Conservation (phyloP, 2,113 vertebrate species). For the Oostethus manadensis region DNA sequence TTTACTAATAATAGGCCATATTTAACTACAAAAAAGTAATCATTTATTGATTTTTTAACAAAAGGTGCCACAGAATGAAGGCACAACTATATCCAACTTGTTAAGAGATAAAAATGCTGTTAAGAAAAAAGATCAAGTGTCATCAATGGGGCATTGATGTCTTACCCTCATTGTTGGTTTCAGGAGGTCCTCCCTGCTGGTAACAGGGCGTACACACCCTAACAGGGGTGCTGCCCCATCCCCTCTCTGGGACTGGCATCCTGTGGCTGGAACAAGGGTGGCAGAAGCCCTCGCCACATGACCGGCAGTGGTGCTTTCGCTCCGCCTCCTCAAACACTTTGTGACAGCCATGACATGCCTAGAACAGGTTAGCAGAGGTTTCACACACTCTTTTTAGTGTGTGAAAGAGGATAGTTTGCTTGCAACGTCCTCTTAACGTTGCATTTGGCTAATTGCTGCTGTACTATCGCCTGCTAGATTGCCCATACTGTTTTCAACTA, state of each 20-base stretch:
- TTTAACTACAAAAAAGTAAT: no score
- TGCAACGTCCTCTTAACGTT: no score
- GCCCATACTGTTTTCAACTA: no score
- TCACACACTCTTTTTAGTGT: neutral
- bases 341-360: constrained; percentile 73
- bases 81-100: no score
- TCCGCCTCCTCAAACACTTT: constrained; percentile 70
- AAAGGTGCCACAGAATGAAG: no score
- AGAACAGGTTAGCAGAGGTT: neutral
- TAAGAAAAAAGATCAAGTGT: neutral
- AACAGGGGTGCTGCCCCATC: constrained; percentile 75
- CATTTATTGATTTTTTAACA: no score
- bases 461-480: no score
- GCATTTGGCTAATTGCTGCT: no score
- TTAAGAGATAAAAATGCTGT: neutral
- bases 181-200: constrained; percentile 54
- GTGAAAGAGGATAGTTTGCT: no score
- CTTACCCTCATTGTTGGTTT: constrained; percentile 58
- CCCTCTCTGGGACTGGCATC: constrained; percentile 76
- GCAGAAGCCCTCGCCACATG: constrained; percentile 80
- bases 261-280: constrained; percentile 73
- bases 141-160: neutral
- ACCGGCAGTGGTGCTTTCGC: constrained; percentile 78
- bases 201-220: constrained; percentile 74
- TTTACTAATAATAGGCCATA: no score